A percentile compares a stretch with the other conserved stretches of the same genome.
phyloP scores from a whole-genome alignment of 92 coral and sea anemone genomes.

The Palythoa grandiflora region DNA sequence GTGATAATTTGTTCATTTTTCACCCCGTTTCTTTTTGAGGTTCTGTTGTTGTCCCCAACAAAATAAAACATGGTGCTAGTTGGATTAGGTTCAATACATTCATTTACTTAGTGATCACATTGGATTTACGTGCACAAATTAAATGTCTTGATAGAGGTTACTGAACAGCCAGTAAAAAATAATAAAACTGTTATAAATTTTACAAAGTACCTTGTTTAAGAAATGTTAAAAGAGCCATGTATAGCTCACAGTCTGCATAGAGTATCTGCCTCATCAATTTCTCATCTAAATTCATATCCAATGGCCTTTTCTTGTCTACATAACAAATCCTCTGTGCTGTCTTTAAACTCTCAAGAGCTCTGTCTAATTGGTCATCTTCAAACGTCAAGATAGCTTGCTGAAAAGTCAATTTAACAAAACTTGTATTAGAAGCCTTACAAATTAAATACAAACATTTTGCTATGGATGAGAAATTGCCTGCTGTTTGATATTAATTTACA shows the following conservation, averaged over 20 bases:
- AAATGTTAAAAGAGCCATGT: constrained; percentile 93
- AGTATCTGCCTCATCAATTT: constrained; percentile 90
- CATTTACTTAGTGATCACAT: too few relatives aligned
- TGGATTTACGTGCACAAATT: too few relatives aligned
- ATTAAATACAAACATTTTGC: background rate
- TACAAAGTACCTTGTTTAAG: constrained; percentile 85
- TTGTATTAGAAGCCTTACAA: background rate
- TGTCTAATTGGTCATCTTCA: constrained; percentile 92
- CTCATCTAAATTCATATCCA: constrained; percentile 75
- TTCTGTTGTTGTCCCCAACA: too few relatives aligned
- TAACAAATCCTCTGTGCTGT: constrained; percentile 84
- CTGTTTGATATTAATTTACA: too few relatives aligned
- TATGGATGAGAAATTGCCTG: too few relatives aligned
- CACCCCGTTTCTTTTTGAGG: too few relatives aligned
- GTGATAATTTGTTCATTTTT: too few relatives aligned
- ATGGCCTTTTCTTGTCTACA: constrained; percentile 74
- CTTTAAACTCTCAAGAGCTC: constrained; percentile 88
- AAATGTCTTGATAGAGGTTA: too few relatives aligned
- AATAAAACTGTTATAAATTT: background rate
- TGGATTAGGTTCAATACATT: too few relatives aligned
- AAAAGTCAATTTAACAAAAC: background rate
- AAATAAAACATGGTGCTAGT: too few relatives aligned
- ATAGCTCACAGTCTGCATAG: constrained; percentile 93
- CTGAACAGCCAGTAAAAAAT: background rate
- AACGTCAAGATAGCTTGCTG: constrained; percentile 95